These are phyloP conservation scores for Leptodactylus fallax DNA, from an alignment of 2,797 vertebrate genomes.

Conservation along the genomic window DNA sequence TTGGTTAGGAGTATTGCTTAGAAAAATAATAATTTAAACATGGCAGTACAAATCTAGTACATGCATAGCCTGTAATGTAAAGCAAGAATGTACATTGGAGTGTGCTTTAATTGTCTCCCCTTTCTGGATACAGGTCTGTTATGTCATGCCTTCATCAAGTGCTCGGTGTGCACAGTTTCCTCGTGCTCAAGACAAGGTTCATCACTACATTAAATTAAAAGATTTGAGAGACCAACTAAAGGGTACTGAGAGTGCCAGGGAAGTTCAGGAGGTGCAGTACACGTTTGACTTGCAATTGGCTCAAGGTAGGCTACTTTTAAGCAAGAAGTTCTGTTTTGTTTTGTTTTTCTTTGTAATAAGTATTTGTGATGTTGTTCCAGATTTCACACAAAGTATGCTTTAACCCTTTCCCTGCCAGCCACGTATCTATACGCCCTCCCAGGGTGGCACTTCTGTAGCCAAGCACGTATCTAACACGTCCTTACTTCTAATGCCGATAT, in stretches of 20 bases:
- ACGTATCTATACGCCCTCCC: too few relatives aligned
- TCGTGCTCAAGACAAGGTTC: conserved; percentile 97
- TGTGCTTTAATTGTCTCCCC: neutral
- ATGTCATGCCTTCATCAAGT: conserved; percentile 97
- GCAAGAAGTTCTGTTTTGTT: neutral
- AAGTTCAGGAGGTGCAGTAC: conserved; percentile 90
- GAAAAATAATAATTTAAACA: too few relatives aligned
- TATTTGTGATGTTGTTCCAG: neutral
- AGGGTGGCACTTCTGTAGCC: too few relatives aligned
- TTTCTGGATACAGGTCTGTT: conserved; percentile 83
- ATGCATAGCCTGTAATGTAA: neutral
- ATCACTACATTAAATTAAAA: conserved; percentile 96
- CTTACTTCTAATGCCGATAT: too few relatives aligned
- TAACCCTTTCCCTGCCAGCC: too few relatives aligned
- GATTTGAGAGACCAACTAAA: conserved; percentile 91
- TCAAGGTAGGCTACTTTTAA: conserved; percentile 79
- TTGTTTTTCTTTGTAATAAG: too few relatives aligned
- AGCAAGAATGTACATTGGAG: neutral
- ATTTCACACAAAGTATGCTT: neutral
- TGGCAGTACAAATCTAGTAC: neutral
- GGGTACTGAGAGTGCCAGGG: conserved; percentile 77
- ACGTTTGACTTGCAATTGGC: conserved; percentile 88
- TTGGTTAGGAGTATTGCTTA: too few relatives aligned
- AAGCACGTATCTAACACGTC: too few relatives aligned
- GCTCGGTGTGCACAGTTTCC: conserved; percentile 98